phyloP scores from a whole-genome alignment of 1,140 invertebrate genomes.

The Zaprionus inermis region DNA sequence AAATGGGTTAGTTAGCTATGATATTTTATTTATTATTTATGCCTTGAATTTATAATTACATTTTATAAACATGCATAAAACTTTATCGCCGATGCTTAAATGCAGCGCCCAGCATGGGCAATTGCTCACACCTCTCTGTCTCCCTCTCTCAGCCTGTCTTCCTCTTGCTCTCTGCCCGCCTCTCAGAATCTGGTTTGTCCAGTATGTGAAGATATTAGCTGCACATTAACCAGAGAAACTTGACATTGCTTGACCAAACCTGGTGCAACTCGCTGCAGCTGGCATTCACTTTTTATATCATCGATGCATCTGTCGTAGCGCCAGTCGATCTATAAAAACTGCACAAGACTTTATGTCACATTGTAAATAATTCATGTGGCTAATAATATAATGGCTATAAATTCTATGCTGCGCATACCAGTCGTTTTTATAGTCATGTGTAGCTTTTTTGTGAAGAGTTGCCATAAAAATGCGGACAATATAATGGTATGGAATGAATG shows the following conservation, averaged over 20 bases:
- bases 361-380: slow-evolving; percentile 59
- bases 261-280: slow-evolving; percentile 10
- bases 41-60: not conserved
- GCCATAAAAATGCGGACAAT: not conserved
- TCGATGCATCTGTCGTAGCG: slow-evolving; percentile 17
- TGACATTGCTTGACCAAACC: slow-evolving; percentile 73
- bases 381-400: slow-evolving; percentile 56
- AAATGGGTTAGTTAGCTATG: too few species aligned
- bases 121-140: slow-evolving; percentile 22
- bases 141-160: not conserved
- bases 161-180: not conserved
- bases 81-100: not conserved
- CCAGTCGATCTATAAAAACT: slow-evolving; percentile 32
- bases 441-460: not conserved
- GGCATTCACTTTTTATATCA: slow-evolving; percentile 71
- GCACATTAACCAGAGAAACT: slow-evolving; percentile 60
- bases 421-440: slow-evolving; percentile 39
- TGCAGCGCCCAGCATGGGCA: too few species aligned
- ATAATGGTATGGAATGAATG: not conserved
- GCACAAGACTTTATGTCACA: slow-evolving; percentile 42
- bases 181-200: slow-evolving; percentile 45
- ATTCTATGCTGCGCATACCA: slow-evolving; percentile 43
- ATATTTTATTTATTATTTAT: not conserved
- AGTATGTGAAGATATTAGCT: slow-evolving; percentile 17
- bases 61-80: not conserved